Percentiles rank a stretch among this genome's conserved stretches.
Evolutionary conservation across 2,113 vertebrate species (phyloP).

Genomic region (Anoplopoma fimbria): DNA sequence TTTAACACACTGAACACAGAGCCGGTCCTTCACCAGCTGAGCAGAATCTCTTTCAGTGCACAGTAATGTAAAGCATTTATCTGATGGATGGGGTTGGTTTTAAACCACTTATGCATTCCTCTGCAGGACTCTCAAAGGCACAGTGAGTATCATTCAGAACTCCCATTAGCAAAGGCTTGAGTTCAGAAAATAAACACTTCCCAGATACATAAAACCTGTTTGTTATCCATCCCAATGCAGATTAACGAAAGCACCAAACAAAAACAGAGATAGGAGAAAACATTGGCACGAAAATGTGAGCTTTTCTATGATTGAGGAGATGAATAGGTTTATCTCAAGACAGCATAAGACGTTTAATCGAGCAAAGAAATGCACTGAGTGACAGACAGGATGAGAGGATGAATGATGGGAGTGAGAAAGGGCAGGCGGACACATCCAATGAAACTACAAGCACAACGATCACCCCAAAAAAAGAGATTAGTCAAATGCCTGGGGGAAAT

Average conservation of each 20-base stretch:
- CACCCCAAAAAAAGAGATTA: constrained; percentile 24
- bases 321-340: constrained; percentile 9
- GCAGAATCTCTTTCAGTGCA: constrained; percentile 14
- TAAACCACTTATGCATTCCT: constrained; percentile 41
- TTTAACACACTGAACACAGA: constrained; percentile 15
- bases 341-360: constrained; percentile 31
- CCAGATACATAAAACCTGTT: constrained; percentile 21
- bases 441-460: constrained; percentile 6
- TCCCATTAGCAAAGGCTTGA: constrained; percentile 26
- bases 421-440: constrained; percentile 23
- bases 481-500: constrained; percentile 30
- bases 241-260: constrained; percentile 12
- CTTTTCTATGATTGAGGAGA: constrained; percentile 40
- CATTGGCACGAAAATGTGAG: constrained; percentile 3
- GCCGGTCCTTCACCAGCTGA: constrained; percentile 28
- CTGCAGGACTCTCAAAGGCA: constrained; percentile 49
- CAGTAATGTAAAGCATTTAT: constrained; percentile 33
- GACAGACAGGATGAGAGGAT: constrained; percentile 36
- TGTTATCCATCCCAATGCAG: constrained; percentile 13
- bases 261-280: neutral
- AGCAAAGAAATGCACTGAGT: constrained; percentile 27
- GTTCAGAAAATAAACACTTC: constrained; percentile 39
- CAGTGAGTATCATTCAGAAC: constrained; percentile 17
- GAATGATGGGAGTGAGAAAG: constrained; percentile 40
- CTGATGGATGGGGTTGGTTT: constrained; percentile 45